Percentiles rank a stretch among this genome's conserved stretches.
Evolutionary conservation across 2,113 vertebrate genomes (phyloP).

Genomic region (Larimichthys polyactis): DNA sequence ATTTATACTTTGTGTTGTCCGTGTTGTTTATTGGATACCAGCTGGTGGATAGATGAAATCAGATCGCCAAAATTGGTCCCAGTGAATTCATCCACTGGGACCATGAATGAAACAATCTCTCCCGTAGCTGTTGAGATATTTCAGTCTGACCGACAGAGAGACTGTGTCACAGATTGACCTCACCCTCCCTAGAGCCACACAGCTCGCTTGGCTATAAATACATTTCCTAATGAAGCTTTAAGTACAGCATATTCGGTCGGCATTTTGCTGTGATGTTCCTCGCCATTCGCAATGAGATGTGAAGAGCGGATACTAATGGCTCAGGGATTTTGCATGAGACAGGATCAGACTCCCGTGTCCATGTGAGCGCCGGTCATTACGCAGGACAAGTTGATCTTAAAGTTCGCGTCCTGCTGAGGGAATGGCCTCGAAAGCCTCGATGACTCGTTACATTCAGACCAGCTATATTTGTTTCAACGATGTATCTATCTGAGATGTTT

Average conservation of each 20-base stretch:
- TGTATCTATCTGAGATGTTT: background rate
- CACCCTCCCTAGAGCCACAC: background rate
- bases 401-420: conserved; percentile 15
- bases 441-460: conserved; percentile 19
- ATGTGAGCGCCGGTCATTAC: conserved; percentile 12
- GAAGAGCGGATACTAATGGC: background rate
- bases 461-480: conserved; percentile 11
- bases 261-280: background rate
- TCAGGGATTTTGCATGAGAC: background rate
- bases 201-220: background rate
- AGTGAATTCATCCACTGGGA: background rate
- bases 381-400: background rate
- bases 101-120: background rate
- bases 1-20: background rate
- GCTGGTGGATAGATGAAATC: background rate
- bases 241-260: background rate
- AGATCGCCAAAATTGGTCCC: background rate
- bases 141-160: background rate
- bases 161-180: background rate
- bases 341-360: conserved; percentile 1
- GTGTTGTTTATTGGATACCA: background rate
- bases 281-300: background rate
- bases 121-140: background rate
- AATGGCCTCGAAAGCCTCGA: conserved; percentile 26
- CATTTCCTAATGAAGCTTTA: background rate